A percentile compares a stretch with the other conserved stretches of the same genome.
phyloP scores from a whole-genome alignment of 2,797 vertebrate genomes.

The Parotocinclus haroldoi region DNA sequence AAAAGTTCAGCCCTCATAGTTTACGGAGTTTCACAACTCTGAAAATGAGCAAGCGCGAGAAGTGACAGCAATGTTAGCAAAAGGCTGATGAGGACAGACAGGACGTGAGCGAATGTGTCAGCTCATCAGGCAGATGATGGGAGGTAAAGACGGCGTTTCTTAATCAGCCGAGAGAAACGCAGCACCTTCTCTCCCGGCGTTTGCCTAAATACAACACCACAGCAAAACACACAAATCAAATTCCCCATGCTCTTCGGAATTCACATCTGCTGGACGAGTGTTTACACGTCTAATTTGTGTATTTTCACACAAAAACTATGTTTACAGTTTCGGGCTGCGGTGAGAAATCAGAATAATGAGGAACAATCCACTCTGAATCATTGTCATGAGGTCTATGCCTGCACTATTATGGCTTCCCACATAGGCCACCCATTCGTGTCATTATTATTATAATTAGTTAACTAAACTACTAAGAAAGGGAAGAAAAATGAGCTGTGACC shows the following conservation, averaged over 20 bases:
- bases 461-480: no score
- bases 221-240: slow-evolving; percentile 43
- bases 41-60: neutral
- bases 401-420: neutral
- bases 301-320: slow-evolving; percentile 50
- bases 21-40: slow-evolving; percentile 14
- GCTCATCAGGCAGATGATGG: slow-evolving; percentile 26
- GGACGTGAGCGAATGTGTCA: slow-evolving; percentile 20
- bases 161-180: slow-evolving; percentile 41
- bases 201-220: slow-evolving; percentile 49
- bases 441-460: slow-evolving; percentile 6
- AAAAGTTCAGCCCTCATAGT: slow-evolving; percentile 8
- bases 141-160: slow-evolving; percentile 40
- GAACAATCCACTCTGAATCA: slow-evolving; percentile 43
- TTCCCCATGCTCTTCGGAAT: slow-evolving; percentile 41
- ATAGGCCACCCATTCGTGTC: neutral
- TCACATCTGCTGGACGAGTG: slow-evolving; percentile 50
- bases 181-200: slow-evolving; percentile 24
- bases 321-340: slow-evolving; percentile 45
- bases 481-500: no score
- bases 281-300: slow-evolving; percentile 54
- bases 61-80: slow-evolving; percentile 20
- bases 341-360: slow-evolving; percentile 48
- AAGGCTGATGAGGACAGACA: slow-evolving; percentile 23
- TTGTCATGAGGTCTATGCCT: slow-evolving; percentile 24